These are phyloP conservation scores for Furcula furcula DNA, from an alignment of 2,888 invertebrate species.

Conservation along the genomic window DNA sequence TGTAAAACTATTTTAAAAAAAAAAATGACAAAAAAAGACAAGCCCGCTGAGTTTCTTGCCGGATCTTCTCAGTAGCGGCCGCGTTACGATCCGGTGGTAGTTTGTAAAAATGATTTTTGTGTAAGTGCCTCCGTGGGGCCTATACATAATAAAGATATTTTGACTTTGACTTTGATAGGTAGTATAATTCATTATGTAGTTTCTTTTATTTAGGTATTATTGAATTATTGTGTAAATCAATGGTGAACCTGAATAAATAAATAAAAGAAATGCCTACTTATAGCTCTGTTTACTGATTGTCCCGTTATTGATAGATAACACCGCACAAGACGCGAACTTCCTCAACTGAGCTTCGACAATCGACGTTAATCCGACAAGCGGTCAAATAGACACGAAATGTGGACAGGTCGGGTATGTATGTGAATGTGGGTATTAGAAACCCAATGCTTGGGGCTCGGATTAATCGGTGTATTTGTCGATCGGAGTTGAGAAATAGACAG, in stretches of 20 bases:
- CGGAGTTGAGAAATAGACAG: conserved; percentile 10
- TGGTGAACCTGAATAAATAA: not conserved
- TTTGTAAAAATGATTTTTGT: no score
- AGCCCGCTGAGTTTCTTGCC: no score
- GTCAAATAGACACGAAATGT: conserved; percentile 26
- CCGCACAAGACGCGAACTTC: conserved; percentile 2
- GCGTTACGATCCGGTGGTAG: no score
- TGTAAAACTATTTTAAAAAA: no score
- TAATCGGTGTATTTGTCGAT: conserved; percentile 10
- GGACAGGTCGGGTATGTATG: conserved; percentile 17
- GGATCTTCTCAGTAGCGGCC: no score
- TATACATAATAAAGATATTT: no score
- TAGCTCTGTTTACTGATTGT: not conserved
- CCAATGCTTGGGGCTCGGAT: conserved; percentile 14
- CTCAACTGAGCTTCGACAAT: conserved; percentile 14
- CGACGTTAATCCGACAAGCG: conserved; percentile 34
- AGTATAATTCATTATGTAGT: no score
- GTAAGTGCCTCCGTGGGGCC: no score
- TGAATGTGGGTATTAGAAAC: conserved; percentile 5
- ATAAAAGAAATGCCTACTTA: not conserved
- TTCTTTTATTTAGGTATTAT: no score
- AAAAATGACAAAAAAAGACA: no score
- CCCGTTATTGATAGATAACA: not conserved
- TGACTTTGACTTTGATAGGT: no score
- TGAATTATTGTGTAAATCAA: no score